A percentile compares a stretch with the other conserved stretches of the same genome.
Evolutionary conservation across 2,113 vertebrate genomes (phyloP).

Genomic region (Oncorhynchus kisutch): DNA sequence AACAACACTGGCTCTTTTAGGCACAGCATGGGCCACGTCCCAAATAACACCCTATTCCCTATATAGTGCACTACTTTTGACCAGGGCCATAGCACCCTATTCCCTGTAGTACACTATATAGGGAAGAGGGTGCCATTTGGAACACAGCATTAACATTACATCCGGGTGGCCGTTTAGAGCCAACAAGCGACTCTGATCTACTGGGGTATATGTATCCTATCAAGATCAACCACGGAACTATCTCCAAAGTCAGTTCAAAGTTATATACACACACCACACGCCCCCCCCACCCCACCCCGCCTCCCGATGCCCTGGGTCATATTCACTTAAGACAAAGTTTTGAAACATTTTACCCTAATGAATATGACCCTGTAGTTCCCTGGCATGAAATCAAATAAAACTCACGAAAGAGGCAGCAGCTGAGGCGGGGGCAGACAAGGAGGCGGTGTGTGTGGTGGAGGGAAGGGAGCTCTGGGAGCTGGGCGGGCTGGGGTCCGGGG

Average conservation of each 20-base stretch:
- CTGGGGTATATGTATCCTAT: not conserved
- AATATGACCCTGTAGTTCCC: conserved; percentile 3
- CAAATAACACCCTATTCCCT: too few relatives aligned
- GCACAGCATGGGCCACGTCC: not conserved
- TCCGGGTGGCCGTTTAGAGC: not conserved
- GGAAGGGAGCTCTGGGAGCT: conserved; percentile 54
- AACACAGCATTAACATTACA: too few relatives aligned
- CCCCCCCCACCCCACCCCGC: too few relatives aligned
- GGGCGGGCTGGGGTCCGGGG: conserved; percentile 56
- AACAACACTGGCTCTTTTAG: conserved; percentile 21
- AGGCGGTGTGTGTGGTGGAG: conserved; percentile 30
- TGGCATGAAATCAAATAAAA: conserved; percentile 4
- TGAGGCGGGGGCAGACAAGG: conserved; percentile 37
- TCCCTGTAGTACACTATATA: too few relatives aligned
- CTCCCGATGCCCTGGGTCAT: too few relatives aligned
- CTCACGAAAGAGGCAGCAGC: conserved; percentile 61
- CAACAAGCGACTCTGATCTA: conserved; percentile 32
- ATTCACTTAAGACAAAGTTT: too few relatives aligned
- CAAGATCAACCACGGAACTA: not conserved
- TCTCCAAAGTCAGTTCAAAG: not conserved
- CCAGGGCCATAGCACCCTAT: too few relatives aligned
- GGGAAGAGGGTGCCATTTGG: too few relatives aligned
- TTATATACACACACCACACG: not conserved
- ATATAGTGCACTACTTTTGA: too few relatives aligned
- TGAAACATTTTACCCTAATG: not conserved